phyloP scores from a whole-genome alignment of 2,888 invertebrate genomes.

The Lissonota sp. region DNA sequence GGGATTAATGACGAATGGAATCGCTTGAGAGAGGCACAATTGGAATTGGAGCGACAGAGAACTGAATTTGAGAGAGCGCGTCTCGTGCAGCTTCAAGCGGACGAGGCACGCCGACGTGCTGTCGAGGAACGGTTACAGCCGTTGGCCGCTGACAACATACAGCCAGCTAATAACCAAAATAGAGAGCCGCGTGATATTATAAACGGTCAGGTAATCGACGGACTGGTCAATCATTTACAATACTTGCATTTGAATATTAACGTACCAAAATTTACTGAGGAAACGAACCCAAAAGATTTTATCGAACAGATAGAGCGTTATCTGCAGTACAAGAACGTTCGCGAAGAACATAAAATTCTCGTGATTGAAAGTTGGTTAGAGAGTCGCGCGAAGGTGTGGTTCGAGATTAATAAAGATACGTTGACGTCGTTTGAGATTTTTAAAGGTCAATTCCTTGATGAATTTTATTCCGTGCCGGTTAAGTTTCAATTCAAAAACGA shows the following conservation, averaged over 20 bases:
- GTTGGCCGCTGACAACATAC: not conserved
- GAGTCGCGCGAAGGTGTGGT: slow-evolving; percentile 41
- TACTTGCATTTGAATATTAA: slow-evolving; percentile 12
- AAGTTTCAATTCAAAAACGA: slow-evolving; percentile 40
- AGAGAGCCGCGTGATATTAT: not conserved
- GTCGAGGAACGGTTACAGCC: not conserved
- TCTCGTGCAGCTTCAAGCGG: not conserved
- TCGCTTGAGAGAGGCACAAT: slow-evolving; percentile 9
- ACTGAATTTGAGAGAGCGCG: slow-evolving; percentile 5
- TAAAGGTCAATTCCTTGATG: slow-evolving; percentile 25
- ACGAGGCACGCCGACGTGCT: not conserved
- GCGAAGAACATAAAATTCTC: slow-evolving; percentile 11
- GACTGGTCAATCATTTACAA: slow-evolving; percentile 10
- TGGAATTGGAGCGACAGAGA: not conserved
- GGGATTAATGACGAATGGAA: not conserved
- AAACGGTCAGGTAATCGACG: not conserved
- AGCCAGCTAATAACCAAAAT: too few relatives aligned
- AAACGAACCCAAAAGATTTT: slow-evolving; percentile 29
- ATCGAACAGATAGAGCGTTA: slow-evolving; percentile 31
- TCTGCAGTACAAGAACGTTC: slow-evolving; percentile 24
- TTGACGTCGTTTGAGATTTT: slow-evolving; percentile 27
- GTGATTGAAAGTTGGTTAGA: slow-evolving; percentile 27
- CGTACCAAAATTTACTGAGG: slow-evolving; percentile 25
- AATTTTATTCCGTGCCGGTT: slow-evolving; percentile 55
- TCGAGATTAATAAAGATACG: not conserved